A percentile compares a stretch with the other conserved stretches of the same genome.
phyloP scores from a whole-genome alignment of 2,797 vertebrate genomes.

The Vireo griseus region DNA sequence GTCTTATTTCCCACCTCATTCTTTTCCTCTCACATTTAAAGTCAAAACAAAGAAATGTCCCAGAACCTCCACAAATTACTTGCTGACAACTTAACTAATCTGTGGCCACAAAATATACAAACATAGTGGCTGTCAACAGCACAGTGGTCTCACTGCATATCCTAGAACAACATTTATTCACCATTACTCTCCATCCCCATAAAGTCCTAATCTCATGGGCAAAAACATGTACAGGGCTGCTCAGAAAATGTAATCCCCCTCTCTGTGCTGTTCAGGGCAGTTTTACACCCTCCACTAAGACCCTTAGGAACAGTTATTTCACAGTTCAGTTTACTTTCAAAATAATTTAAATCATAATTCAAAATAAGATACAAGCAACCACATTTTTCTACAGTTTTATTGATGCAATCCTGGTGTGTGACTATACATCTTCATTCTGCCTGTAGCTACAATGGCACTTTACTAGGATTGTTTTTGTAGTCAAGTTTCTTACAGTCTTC shows the following conservation, averaged over 20 bases:
- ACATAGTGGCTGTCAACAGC: background rate
- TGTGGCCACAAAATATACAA: background rate
- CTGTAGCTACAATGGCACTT: background rate
- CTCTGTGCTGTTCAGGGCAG: background rate
- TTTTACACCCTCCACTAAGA: background rate
- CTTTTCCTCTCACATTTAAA: background rate
- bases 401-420: background rate
- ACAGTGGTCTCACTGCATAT: rapidly evolving
- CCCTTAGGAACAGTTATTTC: background rate
- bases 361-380: background rate
- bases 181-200: background rate
- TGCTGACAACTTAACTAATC: background rate
- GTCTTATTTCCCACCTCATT: background rate
- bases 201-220: background rate
- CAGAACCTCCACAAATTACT: background rate
- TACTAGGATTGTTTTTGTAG: background rate
- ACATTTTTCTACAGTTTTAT: slow-evolving; percentile 14
- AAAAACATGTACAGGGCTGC: background rate
- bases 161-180: background rate
- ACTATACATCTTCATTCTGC: background rate
- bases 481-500: background rate
- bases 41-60: background rate
- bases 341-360: background rate
- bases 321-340: background rate
- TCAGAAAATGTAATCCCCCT: background rate